Conservation (phyloP, 2,113 vertebrate genomes). For the Mirounga angustirostris region DNA sequence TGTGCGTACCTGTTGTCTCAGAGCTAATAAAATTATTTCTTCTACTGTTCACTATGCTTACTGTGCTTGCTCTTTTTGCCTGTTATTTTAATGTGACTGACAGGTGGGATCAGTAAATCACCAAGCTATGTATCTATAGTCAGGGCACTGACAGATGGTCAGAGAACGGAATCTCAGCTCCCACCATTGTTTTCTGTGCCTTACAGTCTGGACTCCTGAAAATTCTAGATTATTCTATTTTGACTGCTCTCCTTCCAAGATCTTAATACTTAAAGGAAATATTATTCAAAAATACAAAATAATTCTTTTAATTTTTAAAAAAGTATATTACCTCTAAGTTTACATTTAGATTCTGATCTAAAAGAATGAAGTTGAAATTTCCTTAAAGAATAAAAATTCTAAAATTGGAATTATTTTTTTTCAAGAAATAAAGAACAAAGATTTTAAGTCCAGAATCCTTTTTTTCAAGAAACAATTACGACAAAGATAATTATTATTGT, state of each 20-base stretch:
- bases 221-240: not conserved
- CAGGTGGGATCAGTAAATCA: not conserved
- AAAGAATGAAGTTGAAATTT: not conserved
- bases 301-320: not conserved
- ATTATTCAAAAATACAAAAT: not conserved
- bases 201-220: not conserved
- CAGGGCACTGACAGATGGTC: not conserved
- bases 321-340: not conserved
- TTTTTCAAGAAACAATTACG: not conserved
- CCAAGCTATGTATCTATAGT: not conserved
- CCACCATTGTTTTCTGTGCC: not conserved
- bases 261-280: not conserved
- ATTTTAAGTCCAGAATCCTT: not conserved
- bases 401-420: not conserved
- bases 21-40: slow-evolving; percentile 7
- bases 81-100: not conserved
- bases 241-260: not conserved
- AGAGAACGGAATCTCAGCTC: not conserved
- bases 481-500: not conserved
- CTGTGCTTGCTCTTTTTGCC: not conserved
- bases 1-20: not conserved
- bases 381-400: not conserved
- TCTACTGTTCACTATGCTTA: not conserved
- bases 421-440: not conserved
- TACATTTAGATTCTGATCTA: not conserved